Evolutionary conservation across 92 coral and sea anemone species (phyloP), one percentile per base, ranked within the genome.

Genomic region (Hydrozoanthus gracilis): DNA sequence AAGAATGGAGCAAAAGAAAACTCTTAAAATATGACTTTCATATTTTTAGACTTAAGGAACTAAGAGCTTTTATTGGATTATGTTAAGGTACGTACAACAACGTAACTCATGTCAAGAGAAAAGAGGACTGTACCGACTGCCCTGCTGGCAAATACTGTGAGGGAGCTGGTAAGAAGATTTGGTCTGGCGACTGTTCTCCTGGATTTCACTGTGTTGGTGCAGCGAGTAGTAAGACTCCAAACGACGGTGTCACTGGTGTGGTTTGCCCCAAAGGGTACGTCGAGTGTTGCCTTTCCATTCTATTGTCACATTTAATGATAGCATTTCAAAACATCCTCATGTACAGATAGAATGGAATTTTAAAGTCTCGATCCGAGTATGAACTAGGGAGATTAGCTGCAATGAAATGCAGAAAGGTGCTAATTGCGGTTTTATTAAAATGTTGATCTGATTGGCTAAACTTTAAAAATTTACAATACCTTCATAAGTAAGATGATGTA

Each of bases 71-170:
- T 8, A 8, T 16, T 58, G 39, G 39, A 27, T 58, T 68, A 35
- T 68, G 12, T 27, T 5, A 60, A 96, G 99, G 99, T 61, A 96
- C 99, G 3, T 95, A 88, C 88, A 91, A 93, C 44, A 87, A 93
- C 69, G 79, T 86, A 51, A 95, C 98, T 3, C 97, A 93, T 67
- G 75, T 95, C 44, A 88, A 79, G 79, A 86, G 64, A 9, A 87
- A 75, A 44, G 92, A 65, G 12, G 91, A 96, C n/a, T 96, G 99
- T 49, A 73, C 87, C 16, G 76, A 84, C 39, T 96, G 99, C 84
- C 99, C 98, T 7, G 83, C 97, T 58, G 99, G 99, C 20, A 96
- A 91, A 74, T 96, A 87, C 90, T 96, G 99, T 83, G 90, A 88
- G 73, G 98, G 98, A 8, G 93, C 91, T 72, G 95, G 98, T 10